These are phyloP conservation scores for Brachyalestes nurse DNA, from an alignment of 2,797 vertebrate genomes.

Conservation along the genomic window DNA sequence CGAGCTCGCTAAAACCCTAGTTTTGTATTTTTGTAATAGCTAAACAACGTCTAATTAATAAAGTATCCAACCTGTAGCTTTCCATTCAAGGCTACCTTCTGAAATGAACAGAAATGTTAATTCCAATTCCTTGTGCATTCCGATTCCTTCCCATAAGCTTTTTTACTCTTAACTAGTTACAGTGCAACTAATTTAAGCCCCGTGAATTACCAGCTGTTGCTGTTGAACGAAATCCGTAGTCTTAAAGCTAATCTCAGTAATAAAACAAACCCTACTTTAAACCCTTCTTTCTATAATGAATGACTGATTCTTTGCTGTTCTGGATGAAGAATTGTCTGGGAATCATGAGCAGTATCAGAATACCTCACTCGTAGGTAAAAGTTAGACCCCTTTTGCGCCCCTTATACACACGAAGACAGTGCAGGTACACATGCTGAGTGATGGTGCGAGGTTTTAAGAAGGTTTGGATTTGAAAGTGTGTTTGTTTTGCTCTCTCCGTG, in stretches of 20 bases:
- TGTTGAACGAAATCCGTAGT: no score
- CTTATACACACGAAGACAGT: slow-evolving; percentile 11
- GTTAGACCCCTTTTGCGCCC: background rate
- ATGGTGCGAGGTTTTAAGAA: slow-evolving; percentile 23
- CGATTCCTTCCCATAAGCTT: background rate
- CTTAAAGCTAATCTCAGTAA: no score
- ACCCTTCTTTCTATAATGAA: no score
- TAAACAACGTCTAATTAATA: background rate
- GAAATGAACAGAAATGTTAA: background rate
- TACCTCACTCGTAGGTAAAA: slow-evolving; percentile 16
- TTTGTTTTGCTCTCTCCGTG: slow-evolving; percentile 44
- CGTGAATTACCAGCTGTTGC: background rate
- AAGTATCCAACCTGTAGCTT: background rate
- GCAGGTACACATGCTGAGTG: slow-evolving; percentile 33
- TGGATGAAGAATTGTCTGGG: no score
- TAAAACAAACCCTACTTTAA: no score
- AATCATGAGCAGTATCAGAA: no score
- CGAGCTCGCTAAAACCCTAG: background rate
- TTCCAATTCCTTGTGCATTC: no score
- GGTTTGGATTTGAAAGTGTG: slow-evolving; percentile 39
- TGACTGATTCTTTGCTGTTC: no score
- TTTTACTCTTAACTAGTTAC: background rate
- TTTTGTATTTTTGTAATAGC: background rate
- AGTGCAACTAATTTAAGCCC: background rate
- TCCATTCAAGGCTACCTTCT: background rate